phyloP scores from a whole-genome alignment of 2,113 vertebrate species.

The Orientallactaga bullata region DNA sequence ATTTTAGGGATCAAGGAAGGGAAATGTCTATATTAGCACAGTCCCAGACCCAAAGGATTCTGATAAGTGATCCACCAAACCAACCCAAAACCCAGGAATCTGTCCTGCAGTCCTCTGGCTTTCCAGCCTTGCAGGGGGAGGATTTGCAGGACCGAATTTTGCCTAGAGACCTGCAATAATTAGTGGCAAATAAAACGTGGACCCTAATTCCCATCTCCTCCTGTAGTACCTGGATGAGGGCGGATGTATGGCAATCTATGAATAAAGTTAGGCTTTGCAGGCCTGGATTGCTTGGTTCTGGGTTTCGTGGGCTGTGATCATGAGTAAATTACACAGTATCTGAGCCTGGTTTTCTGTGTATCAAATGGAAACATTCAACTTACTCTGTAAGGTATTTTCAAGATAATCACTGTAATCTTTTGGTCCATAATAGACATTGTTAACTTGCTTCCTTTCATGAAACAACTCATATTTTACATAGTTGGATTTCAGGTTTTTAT shows the following conservation, averaged over 20 bases:
- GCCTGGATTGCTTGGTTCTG: background rate
- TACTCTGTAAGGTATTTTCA: background rate
- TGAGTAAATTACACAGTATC: constrained; percentile 14
- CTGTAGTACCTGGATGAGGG: background rate
- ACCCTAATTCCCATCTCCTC: background rate
- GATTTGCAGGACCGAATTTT: background rate
- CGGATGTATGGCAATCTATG: background rate
- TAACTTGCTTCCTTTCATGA: background rate
- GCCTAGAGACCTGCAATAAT: background rate
- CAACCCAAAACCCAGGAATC: background rate
- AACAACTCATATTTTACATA: constrained; percentile 16
- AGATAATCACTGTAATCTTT: constrained; percentile 30
- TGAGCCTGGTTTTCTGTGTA: constrained; percentile 8
- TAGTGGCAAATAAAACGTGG: constrained; percentile 19
- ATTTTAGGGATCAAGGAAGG: constrained; percentile 1
- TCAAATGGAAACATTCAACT: background rate
- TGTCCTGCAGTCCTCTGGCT: too few species aligned
- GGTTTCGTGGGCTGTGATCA: background rate
- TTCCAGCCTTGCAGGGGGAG: background rate
- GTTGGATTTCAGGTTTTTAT: constrained; percentile 11
- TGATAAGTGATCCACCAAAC: background rate
- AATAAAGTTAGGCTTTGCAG: background rate
- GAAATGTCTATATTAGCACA: background rate
- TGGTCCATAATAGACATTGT: background rate
- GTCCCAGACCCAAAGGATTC: background rate